phyloP scores from a whole-genome alignment of 1,140 invertebrate species.

The Bradysia coprophila region DNA sequence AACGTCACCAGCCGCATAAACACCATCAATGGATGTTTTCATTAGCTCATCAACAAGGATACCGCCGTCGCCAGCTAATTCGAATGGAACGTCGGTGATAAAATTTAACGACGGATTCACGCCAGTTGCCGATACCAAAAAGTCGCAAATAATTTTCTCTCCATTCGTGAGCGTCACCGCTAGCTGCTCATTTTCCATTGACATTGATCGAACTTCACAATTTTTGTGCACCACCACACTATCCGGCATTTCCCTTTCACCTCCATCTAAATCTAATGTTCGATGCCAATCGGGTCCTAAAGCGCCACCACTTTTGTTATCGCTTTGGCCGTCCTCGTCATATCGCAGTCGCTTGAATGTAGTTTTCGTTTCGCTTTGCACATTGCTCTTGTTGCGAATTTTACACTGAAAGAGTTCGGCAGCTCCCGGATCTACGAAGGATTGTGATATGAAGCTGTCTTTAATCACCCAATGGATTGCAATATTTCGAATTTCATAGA shows the following conservation, averaged over 20 bases:
- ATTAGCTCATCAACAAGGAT: constrained; percentile 73
- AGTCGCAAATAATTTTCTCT: constrained; percentile 63
- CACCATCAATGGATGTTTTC: constrained; percentile 53
- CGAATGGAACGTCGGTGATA: constrained; percentile 30
- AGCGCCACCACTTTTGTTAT: constrained; percentile 49
- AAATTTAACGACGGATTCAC: constrained; percentile 54
- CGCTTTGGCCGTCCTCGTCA: constrained; percentile 29
- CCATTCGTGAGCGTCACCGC: constrained; percentile 59
- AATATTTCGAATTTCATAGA: constrained; percentile 67
- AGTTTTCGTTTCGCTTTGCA: constrained; percentile 10
- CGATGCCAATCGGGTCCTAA: constrained; percentile 90
- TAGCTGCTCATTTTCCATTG: constrained; percentile 30
- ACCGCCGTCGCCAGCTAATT: constrained; percentile 48
- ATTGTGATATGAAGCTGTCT: constrained; percentile 78
- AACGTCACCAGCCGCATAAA: constrained; percentile 92
- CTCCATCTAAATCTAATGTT: constrained; percentile 42
- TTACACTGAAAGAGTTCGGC: constrained; percentile 71
- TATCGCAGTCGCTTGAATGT: constrained; percentile 48
- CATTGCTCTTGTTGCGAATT: constrained; percentile 20
- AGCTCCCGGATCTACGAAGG: constrained; percentile 91
- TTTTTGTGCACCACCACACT: constrained; percentile 41
- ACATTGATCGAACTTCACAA: constrained; percentile 42
- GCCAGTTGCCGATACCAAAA: constrained; percentile 90
- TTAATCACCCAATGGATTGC: constrained; percentile 88
- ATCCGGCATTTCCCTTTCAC: constrained; percentile 21